These are phyloP conservation scores for Gymnobelideus leadbeateri DNA, from an alignment of 2,113 vertebrate genomes.

Conservation along the genomic window DNA sequence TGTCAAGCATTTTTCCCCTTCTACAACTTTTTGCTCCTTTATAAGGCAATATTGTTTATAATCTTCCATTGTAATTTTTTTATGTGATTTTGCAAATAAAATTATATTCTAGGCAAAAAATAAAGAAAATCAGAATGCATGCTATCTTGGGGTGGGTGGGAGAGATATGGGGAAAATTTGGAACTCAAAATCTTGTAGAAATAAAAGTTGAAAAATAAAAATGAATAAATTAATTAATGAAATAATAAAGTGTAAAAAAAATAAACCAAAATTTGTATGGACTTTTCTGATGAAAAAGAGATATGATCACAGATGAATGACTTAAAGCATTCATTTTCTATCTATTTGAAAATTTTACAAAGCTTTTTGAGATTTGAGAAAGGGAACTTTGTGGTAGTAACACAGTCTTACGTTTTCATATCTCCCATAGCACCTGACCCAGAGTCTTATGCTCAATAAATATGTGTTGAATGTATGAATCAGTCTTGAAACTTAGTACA, in stretches of 20 bases:
- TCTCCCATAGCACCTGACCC: background rate
- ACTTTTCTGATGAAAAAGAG: background rate
- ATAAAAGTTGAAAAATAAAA: too few species aligned
- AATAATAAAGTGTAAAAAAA: too few species aligned
- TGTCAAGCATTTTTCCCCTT: background rate
- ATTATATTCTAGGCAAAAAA: background rate
- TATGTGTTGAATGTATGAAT: constrained; percentile 1
- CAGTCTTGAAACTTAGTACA: background rate
- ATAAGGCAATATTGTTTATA: background rate
- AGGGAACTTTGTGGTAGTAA: background rate
- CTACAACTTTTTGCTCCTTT: background rate
- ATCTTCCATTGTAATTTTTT: background rate
- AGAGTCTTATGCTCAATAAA: constrained; percentile 3
- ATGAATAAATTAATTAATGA: too few species aligned
- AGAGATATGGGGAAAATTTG: too few species aligned
- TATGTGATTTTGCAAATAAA: background rate
- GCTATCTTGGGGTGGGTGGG: too few species aligned
- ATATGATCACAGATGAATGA: background rate
- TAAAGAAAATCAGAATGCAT: too few species aligned
- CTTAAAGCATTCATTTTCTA: background rate
- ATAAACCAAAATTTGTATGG: too few species aligned
- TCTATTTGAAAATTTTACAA: background rate
- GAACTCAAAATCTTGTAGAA: too few species aligned
- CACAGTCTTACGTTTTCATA: background rate
- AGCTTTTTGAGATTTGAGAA: background rate